phyloP scores from a whole-genome alignment of 2,888 invertebrate genomes.

The Aleiodes testaceus region DNA sequence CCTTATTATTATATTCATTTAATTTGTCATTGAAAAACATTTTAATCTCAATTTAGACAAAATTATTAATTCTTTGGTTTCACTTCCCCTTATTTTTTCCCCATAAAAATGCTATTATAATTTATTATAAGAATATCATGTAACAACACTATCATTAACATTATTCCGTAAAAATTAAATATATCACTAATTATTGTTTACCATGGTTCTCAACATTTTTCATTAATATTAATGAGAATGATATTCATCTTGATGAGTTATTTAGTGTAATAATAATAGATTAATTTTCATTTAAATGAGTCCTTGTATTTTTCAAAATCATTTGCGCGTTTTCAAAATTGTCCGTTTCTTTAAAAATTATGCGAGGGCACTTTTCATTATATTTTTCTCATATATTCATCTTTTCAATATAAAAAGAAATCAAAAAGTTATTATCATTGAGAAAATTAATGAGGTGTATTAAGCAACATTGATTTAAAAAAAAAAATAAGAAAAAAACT shows the following conservation, averaged over 20 bases:
- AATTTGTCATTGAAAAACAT: too few species aligned
- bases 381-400: slow-evolving; percentile 38
- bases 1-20: neutral
- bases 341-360: slow-evolving; percentile 13
- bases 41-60: neutral
- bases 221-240: slow-evolving; percentile 53
- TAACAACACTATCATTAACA: slow-evolving; percentile 57
- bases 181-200: slow-evolving; percentile 65
- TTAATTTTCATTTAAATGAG: too few species aligned
- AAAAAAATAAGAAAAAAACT: neutral
- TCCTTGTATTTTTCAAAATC: too few species aligned
- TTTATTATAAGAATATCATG: slow-evolving; percentile 57
- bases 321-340: too few species aligned
- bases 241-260: slow-evolving; percentile 45
- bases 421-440: neutral
- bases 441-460: neutral
- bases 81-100: slow-evolving; percentile 48
- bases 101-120: slow-evolving; percentile 64
- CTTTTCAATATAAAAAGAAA: slow-evolving; percentile 10
- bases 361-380: slow-evolving; percentile 51
- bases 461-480: neutral
- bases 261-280: too few species aligned
- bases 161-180: slow-evolving; percentile 58
- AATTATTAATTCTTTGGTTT: slow-evolving; percentile 42
- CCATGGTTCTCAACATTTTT: slow-evolving; percentile 53